Evolutionary conservation across 2,797 vertebrate species (phyloP), one percentile per base, ranked within the genome.

Genomic region (Antrozous pallidus): DNA sequence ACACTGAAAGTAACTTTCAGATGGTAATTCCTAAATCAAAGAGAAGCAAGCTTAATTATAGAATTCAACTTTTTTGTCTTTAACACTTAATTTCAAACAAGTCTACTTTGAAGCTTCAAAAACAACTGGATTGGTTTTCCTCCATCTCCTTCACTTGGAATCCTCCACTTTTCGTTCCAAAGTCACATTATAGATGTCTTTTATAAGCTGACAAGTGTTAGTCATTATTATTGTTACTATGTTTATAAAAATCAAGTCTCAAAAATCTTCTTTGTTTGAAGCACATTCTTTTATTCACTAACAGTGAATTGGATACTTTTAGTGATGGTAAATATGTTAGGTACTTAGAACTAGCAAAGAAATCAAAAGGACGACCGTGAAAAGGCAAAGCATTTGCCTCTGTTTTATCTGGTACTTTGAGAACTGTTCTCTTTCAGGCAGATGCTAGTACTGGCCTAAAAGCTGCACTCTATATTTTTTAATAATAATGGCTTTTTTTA

Each of bases 1-100:
- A 83, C 13, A 79, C 73, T 96, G 88, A 78, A 94, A 80, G 70
- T 56, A 93, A 81, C 42, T 91, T 95, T 83, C 74, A 8, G 13
- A 71, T 87, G 49, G 16, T 83, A 96, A 91, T 24, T 71, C 40
- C 67, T 81, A 89, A 93, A 69, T 94, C 28, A 87, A 94, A 88
- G 74, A 79, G n/a, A 96, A 83, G 54, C 28, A 83, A 81, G 88
- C 38, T 71, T 54, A 80, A 24, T 70, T 79, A 63, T 61, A 92
- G 91, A 40, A 54, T 65, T 82, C 22, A 51, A 47, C 24, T 33
- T 38, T 90, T 78, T 85, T n/a, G 56, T 73, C 69, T 70, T 74
- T 94, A 36, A 88, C 31, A 70, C 31, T 88, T 93, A 33, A 96
- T 90, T 95, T 92, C 42, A 96, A 84, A 81, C 47, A 80, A 84